These are phyloP conservation scores for Steinernema khuongi DNA, from an alignment of 1,140 invertebrate genomes.

Conservation along the genomic window DNA sequence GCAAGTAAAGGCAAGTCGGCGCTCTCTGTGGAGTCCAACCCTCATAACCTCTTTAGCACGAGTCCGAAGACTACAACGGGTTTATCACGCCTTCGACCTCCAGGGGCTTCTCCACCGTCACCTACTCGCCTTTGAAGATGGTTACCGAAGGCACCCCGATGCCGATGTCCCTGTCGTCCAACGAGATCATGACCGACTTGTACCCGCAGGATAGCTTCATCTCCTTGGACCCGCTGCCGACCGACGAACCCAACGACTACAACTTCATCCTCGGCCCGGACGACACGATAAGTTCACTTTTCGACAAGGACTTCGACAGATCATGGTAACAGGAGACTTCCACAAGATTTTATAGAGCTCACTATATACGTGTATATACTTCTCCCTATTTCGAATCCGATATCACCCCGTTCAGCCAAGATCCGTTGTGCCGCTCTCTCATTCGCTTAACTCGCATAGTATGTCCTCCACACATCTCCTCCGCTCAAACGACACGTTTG, in stretches of 20 bases:
- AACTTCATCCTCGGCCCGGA: constrained; percentile 20
- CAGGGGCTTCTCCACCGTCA: constrained; percentile 6
- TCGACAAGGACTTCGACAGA: constrained; percentile 13
- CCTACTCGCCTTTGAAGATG: constrained; percentile 33
- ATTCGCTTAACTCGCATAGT: constrained; percentile 8
- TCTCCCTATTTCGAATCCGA: not conserved
- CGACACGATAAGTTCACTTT: constrained; percentile 27
- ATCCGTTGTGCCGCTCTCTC: not conserved
- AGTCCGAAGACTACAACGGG: constrained; percentile 13
- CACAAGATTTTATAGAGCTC: constrained; percentile 1
- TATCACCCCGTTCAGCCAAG: not conserved
- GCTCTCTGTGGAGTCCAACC: constrained; percentile 12
- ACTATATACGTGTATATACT: not conserved
- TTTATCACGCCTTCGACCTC: constrained; percentile 15
- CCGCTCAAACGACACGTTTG: not conserved
- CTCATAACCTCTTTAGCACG: constrained; percentile 13
- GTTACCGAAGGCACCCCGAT: constrained; percentile 24
- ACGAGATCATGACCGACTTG: constrained; percentile 17
- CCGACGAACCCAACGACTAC: constrained; percentile 23
- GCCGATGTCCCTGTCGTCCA: constrained; percentile 6
- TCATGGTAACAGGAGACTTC: not conserved
- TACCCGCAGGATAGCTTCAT: constrained; percentile 29
- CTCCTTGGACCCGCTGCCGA: constrained; percentile 23
- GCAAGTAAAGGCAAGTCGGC: not conserved
- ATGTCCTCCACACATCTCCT: not conserved